A percentile compares a stretch with the other conserved stretches of the same genome.
Evolutionary conservation across 2,113 vertebrate species (phyloP).

Genomic region (Amblyopsis rosae): DNA sequence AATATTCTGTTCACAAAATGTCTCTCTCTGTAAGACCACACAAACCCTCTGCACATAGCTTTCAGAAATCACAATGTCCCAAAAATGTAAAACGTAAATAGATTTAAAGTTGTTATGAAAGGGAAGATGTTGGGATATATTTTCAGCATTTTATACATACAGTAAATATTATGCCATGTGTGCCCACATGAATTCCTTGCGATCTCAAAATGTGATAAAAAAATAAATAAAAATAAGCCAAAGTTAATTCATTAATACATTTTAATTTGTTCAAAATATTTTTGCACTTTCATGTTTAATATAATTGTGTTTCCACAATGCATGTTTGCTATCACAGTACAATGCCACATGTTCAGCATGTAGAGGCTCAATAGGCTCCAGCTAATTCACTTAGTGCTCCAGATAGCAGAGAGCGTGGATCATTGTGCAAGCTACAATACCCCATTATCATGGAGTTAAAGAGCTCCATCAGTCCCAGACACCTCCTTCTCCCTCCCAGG

Average conservation of each 20-base stretch:
- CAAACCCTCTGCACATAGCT: background rate
- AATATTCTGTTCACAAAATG: conserved; percentile 2
- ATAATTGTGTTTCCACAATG: background rate
- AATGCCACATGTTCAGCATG: conserved; percentile 7
- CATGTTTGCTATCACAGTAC: conserved; percentile 9
- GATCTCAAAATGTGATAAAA: background rate
- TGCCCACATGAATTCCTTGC: too few relatives aligned
- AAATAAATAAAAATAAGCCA: background rate
- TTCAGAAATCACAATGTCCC: conserved; percentile 9
- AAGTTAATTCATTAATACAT: background rate
- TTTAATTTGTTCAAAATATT: background rate
- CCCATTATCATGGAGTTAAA: conserved; percentile 65
- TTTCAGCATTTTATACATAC: conserved; percentile 49
- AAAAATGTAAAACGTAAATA: conserved; percentile 73
- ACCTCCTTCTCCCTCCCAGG: conserved; percentile 47
- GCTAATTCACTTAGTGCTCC: conserved; percentile 62
- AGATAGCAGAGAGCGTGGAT: conserved; percentile 58
- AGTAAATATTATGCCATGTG: background rate
- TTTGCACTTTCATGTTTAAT: background rate
- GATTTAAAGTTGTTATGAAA: conserved; percentile 68
- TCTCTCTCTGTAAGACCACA: background rate
- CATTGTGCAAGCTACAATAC: conserved; percentile 59
- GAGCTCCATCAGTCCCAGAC: conserved; percentile 57
- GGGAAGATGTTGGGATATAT: conserved; percentile 54
- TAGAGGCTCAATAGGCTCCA: conserved; percentile 41